Evolutionary conservation across 2,888 invertebrate species (phyloP), one percentile per base, ranked within the genome.

Genomic region (Bruchidius siliquastri): DNA sequence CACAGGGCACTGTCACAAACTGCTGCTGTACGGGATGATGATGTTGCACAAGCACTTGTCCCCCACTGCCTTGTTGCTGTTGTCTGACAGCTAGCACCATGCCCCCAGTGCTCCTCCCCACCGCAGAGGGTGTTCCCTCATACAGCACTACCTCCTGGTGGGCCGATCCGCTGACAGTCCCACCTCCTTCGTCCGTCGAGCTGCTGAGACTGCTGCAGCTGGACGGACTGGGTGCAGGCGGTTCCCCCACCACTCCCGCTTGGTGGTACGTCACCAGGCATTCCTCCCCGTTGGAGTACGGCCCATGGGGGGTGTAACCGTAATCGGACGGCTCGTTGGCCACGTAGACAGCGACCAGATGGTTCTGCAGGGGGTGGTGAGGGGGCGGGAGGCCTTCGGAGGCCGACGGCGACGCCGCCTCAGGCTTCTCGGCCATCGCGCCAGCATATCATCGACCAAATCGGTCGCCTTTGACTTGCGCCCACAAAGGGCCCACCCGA

Each of bases 391-490:
- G 49, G 85, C 89, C 89, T 80, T 88, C 89, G 76, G 88, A 87
- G 85, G 87, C 87, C 84, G 87, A 86, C 78, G 84, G 82, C 77
- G 85, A 89, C 88, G 90, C 89, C 87, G 91, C 90, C 89, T 92
- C 92, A 92, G 92, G 91, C 92, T 92, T 92, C 90, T 91, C 91
- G 88, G 92, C 92, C 89, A 90, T 92, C 89, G 90, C 91, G 89
- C 89, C 89, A 90, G 89, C 90, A 91, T 92, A 92, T 92, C 91
- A 92, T 91, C 90, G 90, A 89, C 87, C 87, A 87, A 87, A 86
- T 85, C 85, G 83, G 85, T 88, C 49, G 8, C 49, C 49, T 49
- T 49, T 1, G 26, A 8, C 26, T 26, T 26, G 26, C 26, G 26
- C 26, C 26, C 26, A 26, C 26, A 2, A 26, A 26, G 26, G 49